Conservation (phyloP, 2,113 vertebrate species). For the Forbesichthys agassizii region DNA sequence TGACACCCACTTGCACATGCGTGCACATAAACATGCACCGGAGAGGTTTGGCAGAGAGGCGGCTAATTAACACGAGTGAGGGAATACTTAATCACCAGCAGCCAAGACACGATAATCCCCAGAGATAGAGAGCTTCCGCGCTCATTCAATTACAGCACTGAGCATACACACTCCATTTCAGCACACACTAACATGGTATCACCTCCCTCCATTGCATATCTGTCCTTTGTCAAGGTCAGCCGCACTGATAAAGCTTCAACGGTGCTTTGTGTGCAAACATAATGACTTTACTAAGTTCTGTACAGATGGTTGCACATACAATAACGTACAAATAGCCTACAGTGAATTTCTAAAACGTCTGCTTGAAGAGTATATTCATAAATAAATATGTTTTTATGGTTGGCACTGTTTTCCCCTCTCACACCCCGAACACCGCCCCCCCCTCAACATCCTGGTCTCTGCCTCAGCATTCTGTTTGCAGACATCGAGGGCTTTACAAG, state of each 20-base stretch:
- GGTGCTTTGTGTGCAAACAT: neutral
- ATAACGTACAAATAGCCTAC: too few relatives aligned
- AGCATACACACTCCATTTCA: conserved; percentile 40
- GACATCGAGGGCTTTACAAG: conserved; percentile 97
- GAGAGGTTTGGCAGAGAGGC: conserved; percentile 64
- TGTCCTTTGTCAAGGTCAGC: conserved; percentile 33
- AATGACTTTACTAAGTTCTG: neutral
- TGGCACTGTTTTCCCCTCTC: neutral
- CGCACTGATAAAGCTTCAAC: neutral
- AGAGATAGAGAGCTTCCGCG: conserved; percentile 69
- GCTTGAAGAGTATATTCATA: too few relatives aligned
- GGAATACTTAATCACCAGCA: conserved; percentile 77
- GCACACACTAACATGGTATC: conserved; percentile 12
- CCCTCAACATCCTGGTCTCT: neutral
- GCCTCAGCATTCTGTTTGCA: conserved; percentile 89
- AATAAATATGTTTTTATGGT: too few relatives aligned
- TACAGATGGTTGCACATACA: neutral
- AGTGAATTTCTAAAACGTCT: too few relatives aligned
- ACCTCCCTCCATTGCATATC: neutral
- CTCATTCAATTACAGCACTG: conserved; percentile 73
- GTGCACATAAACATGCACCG: neutral
- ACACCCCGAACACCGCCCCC: conserved; percentile 4
- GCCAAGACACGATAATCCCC: conserved; percentile 74
- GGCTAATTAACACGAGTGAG: conserved; percentile 76
- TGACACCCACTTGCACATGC: neutral